phyloP scores from a whole-genome alignment of 2,888 invertebrate species.

The Aradus depressus region DNA sequence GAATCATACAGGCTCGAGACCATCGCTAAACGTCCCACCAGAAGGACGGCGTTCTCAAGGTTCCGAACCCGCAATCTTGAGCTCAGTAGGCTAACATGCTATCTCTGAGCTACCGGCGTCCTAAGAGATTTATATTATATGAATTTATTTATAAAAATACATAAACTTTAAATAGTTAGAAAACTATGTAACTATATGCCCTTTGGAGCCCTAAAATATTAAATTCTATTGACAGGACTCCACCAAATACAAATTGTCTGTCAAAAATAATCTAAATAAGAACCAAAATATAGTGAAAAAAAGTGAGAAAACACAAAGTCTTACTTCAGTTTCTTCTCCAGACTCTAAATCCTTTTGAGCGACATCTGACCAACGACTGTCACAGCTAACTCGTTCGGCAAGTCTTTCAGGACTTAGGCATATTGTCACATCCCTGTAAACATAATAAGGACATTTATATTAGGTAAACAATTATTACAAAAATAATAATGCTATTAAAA shows the following conservation, averaged over 20 bases:
- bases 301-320: no score
- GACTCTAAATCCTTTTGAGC: constrained; percentile 6
- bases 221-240: not conserved
- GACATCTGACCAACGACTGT: constrained; percentile 3
- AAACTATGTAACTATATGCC: no score
- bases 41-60: no score
- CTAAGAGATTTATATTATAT: no score
- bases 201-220: not conserved
- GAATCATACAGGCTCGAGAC: no score
- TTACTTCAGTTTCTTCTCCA: constrained; percentile 15
- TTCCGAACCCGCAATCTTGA: no score
- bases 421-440: constrained; percentile 18
- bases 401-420: constrained; percentile 20
- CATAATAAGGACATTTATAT: not conserved
- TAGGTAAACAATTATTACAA: not conserved
- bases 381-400: constrained; percentile 5
- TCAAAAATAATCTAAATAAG: not conserved
- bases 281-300: no score
- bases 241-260: not conserved
- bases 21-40: no score
- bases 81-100: no score
- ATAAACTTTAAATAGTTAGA: no score
- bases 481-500: not conserved
- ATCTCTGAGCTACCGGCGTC: no score
- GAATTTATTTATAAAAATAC: no score